phyloP scores from a whole-genome alignment of 1,140 invertebrate species.

The Polyergus mexicanus region DNA sequence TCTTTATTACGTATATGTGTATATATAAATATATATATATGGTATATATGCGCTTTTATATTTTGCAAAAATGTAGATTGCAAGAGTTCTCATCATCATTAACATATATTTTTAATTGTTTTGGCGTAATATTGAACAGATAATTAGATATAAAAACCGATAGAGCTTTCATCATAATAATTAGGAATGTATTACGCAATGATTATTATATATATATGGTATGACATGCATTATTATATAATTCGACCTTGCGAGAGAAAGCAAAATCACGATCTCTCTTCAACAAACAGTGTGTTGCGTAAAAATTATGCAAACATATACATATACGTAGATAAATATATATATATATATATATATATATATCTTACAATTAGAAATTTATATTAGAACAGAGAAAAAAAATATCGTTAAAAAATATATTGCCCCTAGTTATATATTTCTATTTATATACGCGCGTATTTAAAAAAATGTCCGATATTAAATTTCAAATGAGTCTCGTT shows the following conservation, averaged over 20 bases:
- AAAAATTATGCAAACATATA: neutral
- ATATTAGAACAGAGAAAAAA: neutral
- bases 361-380: too few relatives aligned
- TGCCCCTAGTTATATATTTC: neutral
- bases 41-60: too few relatives aligned
- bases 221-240: constrained; percentile 20
- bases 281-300: neutral
- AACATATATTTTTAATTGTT: constrained; percentile 36
- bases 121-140: constrained; percentile 29
- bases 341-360: too few relatives aligned
- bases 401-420: constrained; percentile 5
- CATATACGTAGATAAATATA: neutral
- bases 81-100: constrained; percentile 21
- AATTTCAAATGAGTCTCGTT: constrained; percentile 32
- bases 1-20: neutral
- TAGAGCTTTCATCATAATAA: constrained; percentile 37
- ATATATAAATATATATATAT: too few relatives aligned
- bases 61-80: neutral
- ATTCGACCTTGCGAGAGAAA: constrained; percentile 3
- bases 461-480: constrained; percentile 54
- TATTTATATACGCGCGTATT: constrained; percentile 16
- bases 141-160: constrained; percentile 41
- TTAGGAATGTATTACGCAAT: constrained; percentile 1
- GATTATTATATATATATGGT: neutral
- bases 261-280: neutral